Percentiles rank a stretch among this genome's conserved stretches.
Evolutionary conservation across 1,140 invertebrate species (phyloP).

Genomic region (Saccostrea cuccullata): DNA sequence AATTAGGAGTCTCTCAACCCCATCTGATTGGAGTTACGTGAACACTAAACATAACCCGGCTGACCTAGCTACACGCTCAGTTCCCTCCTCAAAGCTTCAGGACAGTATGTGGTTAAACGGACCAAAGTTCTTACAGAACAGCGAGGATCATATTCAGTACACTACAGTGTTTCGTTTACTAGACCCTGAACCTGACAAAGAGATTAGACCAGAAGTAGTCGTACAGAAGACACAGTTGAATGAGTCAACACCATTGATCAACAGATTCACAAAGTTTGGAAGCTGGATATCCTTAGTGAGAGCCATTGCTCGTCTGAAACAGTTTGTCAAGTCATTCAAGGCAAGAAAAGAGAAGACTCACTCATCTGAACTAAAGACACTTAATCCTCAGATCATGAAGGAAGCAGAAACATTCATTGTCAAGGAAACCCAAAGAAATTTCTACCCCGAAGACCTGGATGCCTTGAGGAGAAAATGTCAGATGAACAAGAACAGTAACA

Average conservation of each 20-base stretch:
- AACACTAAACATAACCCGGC: slow-evolving; percentile 29
- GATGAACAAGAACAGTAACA: background rate
- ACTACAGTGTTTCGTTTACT: slow-evolving; percentile 27
- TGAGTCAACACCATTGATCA: background rate
- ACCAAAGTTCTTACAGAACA: slow-evolving; percentile 3
- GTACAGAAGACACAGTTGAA: background rate
- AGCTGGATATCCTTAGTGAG: slow-evolving; percentile 17
- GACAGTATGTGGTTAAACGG: slow-evolving; percentile 47
- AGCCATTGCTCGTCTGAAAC: slow-evolving; percentile 34
- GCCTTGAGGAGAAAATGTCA: background rate
- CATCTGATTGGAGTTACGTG: slow-evolving; percentile 45
- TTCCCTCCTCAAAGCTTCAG: background rate
- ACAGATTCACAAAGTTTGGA: slow-evolving; percentile 36
- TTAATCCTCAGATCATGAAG: no score
- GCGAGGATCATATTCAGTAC: background rate
- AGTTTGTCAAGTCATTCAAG: slow-evolving; percentile 28
- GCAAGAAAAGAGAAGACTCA: no score
- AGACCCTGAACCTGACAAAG: slow-evolving; percentile 33
- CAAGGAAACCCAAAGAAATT: background rate
- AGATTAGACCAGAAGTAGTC: slow-evolving; percentile 30
- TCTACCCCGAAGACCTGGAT: background rate
- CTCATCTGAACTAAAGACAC: no score
- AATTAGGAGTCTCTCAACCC: no score
- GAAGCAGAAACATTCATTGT: no score
- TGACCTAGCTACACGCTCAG: slow-evolving; percentile 40